Evolutionary conservation across 2,888 invertebrate species (phyloP).

Genomic region (Diadegma fenestrale): DNA sequence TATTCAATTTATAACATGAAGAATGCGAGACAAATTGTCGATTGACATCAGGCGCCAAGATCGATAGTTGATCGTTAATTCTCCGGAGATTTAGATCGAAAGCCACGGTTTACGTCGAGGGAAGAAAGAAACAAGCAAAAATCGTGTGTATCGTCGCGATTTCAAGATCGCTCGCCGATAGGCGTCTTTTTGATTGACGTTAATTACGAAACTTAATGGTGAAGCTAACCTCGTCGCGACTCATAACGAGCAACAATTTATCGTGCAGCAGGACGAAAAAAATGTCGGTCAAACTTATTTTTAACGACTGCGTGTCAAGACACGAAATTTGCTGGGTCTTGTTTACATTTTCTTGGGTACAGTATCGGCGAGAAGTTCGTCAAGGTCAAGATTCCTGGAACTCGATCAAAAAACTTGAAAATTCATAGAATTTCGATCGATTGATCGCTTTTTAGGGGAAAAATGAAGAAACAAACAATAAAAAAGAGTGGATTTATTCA

Average conservation of each 20-base stretch:
- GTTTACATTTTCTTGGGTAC: background rate
- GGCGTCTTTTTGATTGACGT: slow-evolving; percentile 35
- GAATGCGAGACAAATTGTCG: background rate
- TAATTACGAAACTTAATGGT: slow-evolving; percentile 50
- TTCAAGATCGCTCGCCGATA: slow-evolving; percentile 14
- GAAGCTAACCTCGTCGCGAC: slow-evolving; percentile 2
- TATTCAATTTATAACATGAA: background rate
- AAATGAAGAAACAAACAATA: background rate
- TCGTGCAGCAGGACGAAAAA: background rate
- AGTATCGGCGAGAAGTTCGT: background rate
- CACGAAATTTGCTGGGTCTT: background rate
- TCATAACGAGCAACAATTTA: slow-evolving; percentile 21
- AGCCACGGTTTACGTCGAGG: background rate
- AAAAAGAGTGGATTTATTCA: background rate
- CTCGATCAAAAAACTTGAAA: background rate
- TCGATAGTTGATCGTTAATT: background rate
- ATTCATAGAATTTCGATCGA: background rate
- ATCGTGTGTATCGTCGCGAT: background rate
- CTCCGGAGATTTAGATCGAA: background rate
- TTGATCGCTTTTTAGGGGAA: background rate
- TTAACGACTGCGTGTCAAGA: background rate
- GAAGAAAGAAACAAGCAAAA: slow-evolving; percentile 14
- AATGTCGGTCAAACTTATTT: background rate
- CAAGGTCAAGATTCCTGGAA: background rate
- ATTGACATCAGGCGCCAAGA: slow-evolving; percentile 19